A percentile compares a stretch with the other conserved stretches of the same genome.
phyloP scores from a whole-genome alignment of 2,797 vertebrate species.

The Gallirallus australis region DNA sequence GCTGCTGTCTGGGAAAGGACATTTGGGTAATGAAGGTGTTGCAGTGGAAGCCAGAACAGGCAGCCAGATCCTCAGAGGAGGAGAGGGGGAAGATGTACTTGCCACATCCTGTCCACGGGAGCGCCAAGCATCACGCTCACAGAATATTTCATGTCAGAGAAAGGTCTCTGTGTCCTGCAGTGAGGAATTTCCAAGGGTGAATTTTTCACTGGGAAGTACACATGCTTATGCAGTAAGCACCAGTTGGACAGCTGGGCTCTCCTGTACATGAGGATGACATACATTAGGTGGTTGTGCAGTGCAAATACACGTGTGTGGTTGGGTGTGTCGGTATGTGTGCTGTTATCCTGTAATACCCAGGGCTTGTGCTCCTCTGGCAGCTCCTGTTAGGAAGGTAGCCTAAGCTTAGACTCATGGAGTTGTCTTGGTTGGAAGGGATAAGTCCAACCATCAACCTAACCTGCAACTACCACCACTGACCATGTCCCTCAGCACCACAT shows the following conservation, averaged over 20 bases:
- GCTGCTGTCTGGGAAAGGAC: not conserved
- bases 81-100: not conserved
- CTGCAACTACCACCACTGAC: no score
- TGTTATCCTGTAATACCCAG: not conserved
- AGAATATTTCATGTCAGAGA: not conserved
- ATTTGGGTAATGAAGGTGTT: not conserved
- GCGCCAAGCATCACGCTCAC: fast-evolving
- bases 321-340: fast-evolving
- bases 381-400: not conserved
- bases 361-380: fast-evolving
- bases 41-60: not conserved
- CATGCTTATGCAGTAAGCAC: fast-evolving
- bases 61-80: not conserved
- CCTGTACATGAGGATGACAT: fast-evolving
- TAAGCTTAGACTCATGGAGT: no score
- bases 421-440: no score
- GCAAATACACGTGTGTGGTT: fast-evolving
- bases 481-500: no score
- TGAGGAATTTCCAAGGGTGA: not conserved
- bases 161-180: not conserved
- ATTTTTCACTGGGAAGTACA: fast-evolving
- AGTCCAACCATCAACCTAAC: no score
- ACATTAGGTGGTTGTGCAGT: fast-evolving
- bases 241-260: not conserved
- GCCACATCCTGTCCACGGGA: fast-evolving